Evolutionary conservation across 2,888 invertebrate species (phyloP).

Genomic region (Dexiosoma caninum): DNA sequence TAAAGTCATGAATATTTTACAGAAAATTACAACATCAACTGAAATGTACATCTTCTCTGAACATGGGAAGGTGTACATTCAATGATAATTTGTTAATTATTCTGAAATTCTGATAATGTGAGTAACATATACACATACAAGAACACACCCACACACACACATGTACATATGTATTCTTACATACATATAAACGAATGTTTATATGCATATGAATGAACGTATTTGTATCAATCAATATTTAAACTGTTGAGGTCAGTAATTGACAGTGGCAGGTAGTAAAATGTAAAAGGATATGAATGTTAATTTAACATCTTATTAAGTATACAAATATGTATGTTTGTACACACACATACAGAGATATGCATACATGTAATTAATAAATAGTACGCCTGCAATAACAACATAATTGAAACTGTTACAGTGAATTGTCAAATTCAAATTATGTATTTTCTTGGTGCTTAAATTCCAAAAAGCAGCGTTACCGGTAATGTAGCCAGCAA

Average conservation of each 20-base stretch:
- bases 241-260: constrained; percentile 67
- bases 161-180: too few species aligned
- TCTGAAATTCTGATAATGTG: constrained; percentile 23
- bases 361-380: neutral
- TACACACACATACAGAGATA: neutral
- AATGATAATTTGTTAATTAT: constrained; percentile 45
- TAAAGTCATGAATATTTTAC: constrained; percentile 50
- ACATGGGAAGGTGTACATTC: neutral
- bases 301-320: constrained; percentile 59
- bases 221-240: constrained; percentile 73
- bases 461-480: too few species aligned
- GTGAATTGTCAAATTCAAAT: too few species aligned
- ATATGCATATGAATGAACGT: constrained; percentile 50
- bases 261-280: constrained; percentile 59
- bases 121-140: neutral
- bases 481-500: too few species aligned
- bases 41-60: neutral
- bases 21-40: constrained; percentile 41
- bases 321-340: constrained; percentile 16
- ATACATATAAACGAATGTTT: neutral
- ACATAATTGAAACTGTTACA: neutral
- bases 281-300: constrained; percentile 57
- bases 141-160: neutral
- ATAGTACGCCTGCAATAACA: neutral
- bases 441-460: too few species aligned